phyloP scores from a whole-genome alignment of 2,888 invertebrate genomes.

The Alsophila aescularia region DNA sequence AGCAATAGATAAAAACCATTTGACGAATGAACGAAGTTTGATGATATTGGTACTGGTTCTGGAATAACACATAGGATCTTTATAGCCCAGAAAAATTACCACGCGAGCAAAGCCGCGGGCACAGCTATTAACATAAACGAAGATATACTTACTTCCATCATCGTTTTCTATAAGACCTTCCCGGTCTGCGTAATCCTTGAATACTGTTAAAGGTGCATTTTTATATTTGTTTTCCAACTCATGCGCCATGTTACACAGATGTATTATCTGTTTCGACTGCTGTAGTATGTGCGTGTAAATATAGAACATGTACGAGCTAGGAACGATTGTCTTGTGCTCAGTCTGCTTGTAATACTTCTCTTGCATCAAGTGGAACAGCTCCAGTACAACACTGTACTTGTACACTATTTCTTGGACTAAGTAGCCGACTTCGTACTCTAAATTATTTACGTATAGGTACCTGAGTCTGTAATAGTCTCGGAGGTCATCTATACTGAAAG shows the following conservation, averaged over 20 bases:
- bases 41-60: too few relatives aligned
- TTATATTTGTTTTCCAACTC: constrained; percentile 50
- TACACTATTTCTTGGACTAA: constrained; percentile 48
- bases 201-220: too few relatives aligned
- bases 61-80: too few relatives aligned
- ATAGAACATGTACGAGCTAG: constrained; percentile 41
- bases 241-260: constrained; percentile 55
- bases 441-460: constrained; percentile 40
- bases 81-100: too few relatives aligned
- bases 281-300: constrained; percentile 49
- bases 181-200: too few relatives aligned
- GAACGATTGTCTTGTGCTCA: constrained; percentile 7
- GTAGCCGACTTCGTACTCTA: constrained; percentile 56
- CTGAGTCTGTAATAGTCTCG: constrained; percentile 36
- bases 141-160: too few relatives aligned
- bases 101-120: too few relatives aligned
- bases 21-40: too few relatives aligned
- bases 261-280: constrained; percentile 42
- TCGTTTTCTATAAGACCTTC: too few relatives aligned
- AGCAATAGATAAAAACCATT: too few relatives aligned
- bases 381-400: not conserved
- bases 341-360: not conserved
- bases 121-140: too few relatives aligned
- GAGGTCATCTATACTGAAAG: constrained; percentile 40
- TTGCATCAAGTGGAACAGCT: not conserved